Conservation (phyloP, 2,888 invertebrate genomes). For the Antheraea yamamai region DNA sequence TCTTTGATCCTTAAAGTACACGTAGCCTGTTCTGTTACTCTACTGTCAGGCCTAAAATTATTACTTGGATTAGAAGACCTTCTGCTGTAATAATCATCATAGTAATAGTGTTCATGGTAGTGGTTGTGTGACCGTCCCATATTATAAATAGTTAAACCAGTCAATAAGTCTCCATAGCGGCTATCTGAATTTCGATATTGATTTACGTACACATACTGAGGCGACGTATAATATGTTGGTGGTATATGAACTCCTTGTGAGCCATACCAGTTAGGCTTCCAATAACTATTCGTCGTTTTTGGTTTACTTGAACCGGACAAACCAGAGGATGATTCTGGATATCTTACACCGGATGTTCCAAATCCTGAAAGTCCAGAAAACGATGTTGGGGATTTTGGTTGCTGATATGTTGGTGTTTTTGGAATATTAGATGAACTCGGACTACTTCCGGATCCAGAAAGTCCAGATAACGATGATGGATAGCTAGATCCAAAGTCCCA, state of each 20-base stretch:
- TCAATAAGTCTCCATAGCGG: constrained; percentile 65
- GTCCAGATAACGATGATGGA: constrained; percentile 10
- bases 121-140: constrained; percentile 65
- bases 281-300: no score
- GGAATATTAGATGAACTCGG: constrained; percentile 22
- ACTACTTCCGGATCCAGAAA: constrained; percentile 24
- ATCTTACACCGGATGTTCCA: constrained; percentile 27
- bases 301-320: constrained; percentile 28
- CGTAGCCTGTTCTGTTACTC: constrained; percentile 47
- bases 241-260: background rate
- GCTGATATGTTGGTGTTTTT: no score
- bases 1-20: constrained; percentile 65
- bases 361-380: constrained; percentile 35
- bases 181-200: constrained; percentile 69
- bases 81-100: constrained; percentile 67
- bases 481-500: constrained; percentile 20
- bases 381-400: no score
- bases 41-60: constrained; percentile 31
- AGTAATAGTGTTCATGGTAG: constrained; percentile 63
- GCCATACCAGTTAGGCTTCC: background rate
- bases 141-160: constrained; percentile 69
- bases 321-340: constrained; percentile 25
- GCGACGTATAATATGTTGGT: constrained; percentile 53
- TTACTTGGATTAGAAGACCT: constrained; percentile 36
- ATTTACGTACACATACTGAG: constrained; percentile 65